Evolutionary conservation across 1,140 invertebrate genomes (phyloP).

Genomic region (Caerostris darwini): DNA sequence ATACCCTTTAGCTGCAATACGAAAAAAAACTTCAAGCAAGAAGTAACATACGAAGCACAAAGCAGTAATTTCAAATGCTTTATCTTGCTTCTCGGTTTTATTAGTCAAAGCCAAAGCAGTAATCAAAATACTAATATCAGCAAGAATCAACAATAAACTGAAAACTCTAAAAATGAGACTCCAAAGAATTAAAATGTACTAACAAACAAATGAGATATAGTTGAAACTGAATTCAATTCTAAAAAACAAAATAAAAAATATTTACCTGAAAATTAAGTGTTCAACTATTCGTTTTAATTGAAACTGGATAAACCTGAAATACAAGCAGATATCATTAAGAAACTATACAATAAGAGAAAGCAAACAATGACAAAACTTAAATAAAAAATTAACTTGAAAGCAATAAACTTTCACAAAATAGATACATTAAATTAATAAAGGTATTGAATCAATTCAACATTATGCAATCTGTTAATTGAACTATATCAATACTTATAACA

Average conservation of each 20-base stretch:
- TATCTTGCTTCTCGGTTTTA: slow-evolving; percentile 77
- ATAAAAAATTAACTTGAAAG: too few species aligned
- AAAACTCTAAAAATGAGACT: slow-evolving; percentile 70
- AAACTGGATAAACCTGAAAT: slow-evolving; percentile 64
- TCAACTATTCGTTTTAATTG: slow-evolving; percentile 67
- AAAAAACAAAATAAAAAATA: neutral
- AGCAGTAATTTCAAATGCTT: slow-evolving; percentile 79
- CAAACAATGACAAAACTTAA: neutral
- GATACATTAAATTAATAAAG: too few species aligned
- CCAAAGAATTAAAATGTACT: neutral
- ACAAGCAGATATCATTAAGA: neutral
- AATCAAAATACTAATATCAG: slow-evolving; percentile 82
- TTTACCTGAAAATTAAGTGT: slow-evolving; percentile 74
- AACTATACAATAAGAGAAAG: neutral
- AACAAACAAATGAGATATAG: neutral
- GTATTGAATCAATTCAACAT: too few species aligned
- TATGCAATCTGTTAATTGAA: too few species aligned
- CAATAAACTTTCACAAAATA: too few species aligned
- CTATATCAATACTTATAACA: too few species aligned
- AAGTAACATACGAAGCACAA: slow-evolving; percentile 82
- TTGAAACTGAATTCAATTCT: neutral
- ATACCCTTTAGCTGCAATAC: slow-evolving; percentile 82
- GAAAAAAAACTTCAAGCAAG: slow-evolving; percentile 81
- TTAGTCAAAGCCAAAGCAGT: slow-evolving; percentile 81
- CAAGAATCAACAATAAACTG: slow-evolving; percentile 81